These are phyloP conservation scores for Smithornis capensis DNA, from an alignment of 2,113 vertebrate genomes.

Conservation along the genomic window DNA sequence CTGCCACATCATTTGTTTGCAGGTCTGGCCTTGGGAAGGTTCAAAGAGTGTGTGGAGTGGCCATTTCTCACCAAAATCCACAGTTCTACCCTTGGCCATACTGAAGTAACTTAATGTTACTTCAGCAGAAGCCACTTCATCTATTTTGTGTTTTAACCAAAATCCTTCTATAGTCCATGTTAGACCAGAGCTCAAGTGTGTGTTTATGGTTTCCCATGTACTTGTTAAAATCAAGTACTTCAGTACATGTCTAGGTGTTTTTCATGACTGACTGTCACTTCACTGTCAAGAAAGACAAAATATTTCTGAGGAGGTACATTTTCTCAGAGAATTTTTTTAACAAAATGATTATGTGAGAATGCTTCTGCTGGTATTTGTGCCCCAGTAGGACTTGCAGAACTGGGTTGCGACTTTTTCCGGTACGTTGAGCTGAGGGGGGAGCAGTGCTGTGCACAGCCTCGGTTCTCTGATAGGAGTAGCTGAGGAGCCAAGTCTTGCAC, in stretches of 20 bases:
- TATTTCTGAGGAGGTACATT: background rate
- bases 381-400: background rate
- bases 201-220: background rate
- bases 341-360: background rate
- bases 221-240: background rate
- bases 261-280: background rate
- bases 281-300: background rate
- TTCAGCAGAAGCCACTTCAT: background rate
- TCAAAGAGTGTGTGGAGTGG: background rate
- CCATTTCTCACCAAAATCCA: background rate
- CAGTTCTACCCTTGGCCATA: background rate
- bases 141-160: background rate
- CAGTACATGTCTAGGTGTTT: background rate
- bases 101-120: background rate
- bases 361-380: background rate
- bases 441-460: background rate
- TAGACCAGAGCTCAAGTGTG: background rate
- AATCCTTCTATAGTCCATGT: background rate
- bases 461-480: background rate
- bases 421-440: background rate
- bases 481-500: background rate
- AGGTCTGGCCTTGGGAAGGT: background rate
- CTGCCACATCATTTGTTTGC: background rate
- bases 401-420: background rate
- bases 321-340: background rate